Evolutionary conservation across 2,888 invertebrate species (phyloP), one percentile per base, ranked within the genome.

Genomic region (Rhingia rostrata): DNA sequence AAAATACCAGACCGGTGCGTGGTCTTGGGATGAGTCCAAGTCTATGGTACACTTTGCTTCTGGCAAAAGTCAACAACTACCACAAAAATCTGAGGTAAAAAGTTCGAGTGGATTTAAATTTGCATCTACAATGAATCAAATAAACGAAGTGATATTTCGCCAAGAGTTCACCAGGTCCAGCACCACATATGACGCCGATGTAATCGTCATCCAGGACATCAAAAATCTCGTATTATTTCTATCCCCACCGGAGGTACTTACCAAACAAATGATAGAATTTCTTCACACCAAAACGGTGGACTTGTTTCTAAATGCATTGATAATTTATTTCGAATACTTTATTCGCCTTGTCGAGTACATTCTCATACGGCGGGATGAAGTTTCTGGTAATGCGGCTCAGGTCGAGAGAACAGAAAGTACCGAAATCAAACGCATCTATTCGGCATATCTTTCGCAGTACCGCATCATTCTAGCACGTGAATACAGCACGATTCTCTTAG

Each of bases 321-420:
- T 91, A 39, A 90, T 91, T 10, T 91, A 91, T 86, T 91, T 91
- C 35, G 91, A 91, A 78, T 88, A 91, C 74, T 92, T 89, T 73
- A 69, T 92, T n/a, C 89, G 89, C 30, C 72, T 90, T 61, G 90
- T 90, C 0, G 91, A 91, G 67, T 91, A 89, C 74, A 82, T 90
- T 10, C 82, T 91, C 1, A 89, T 92, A 39, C 88, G 90, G 0
- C 87, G 90, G 0, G 91, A 91, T 75, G 91, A 91, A 72, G 86
- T 89, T 4, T 72, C 87, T 0, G 89, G 88, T 0, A 82, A 88
- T 12, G 4, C 86, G 58, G 88, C 89, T 0, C 89, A 89, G 74
- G 86, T 91, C 7, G 89, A 91, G 63, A 90, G 89, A 49, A 86
- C 87, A 3, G 89, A 89, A 66, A 89, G 90, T 5, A 88, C 87